Evolutionary conservation across 2,797 vertebrate species (phyloP).

Genomic region (Typhlichthys eigenmanni): DNA sequence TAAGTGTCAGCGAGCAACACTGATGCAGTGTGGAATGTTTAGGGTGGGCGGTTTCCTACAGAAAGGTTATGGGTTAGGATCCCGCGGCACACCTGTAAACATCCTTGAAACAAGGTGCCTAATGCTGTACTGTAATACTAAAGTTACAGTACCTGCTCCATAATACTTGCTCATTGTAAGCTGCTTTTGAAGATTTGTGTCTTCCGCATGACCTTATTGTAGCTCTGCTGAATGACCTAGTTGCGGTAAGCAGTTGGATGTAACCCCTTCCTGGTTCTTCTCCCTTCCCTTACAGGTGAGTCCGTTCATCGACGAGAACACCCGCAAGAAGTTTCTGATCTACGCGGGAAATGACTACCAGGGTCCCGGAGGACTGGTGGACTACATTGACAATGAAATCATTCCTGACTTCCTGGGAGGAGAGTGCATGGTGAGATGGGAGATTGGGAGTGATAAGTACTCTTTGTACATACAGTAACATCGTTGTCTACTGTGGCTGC

Average conservation of each 20-base stretch:
- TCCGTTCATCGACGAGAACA: constrained; percentile 98
- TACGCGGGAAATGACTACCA: constrained; percentile 99
- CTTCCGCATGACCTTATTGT: too few relatives aligned
- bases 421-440: constrained; percentile 89
- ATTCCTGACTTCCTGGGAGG: constrained; percentile 97
- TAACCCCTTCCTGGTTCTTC: not conserved
- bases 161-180: too few relatives aligned
- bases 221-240: not conserved
- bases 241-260: not conserved
- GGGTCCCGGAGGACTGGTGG: constrained; percentile 92
- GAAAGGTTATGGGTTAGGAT: too few relatives aligned
- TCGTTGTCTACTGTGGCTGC: not conserved
- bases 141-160: too few relatives aligned
- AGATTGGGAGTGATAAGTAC: not conserved
- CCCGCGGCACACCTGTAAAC: too few relatives aligned
- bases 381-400: constrained; percentile 97
- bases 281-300: constrained; percentile 83
- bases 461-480: not conserved
- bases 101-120: too few relatives aligned
- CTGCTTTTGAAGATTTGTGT: too few relatives aligned
- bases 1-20: too few relatives aligned
- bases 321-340: constrained; percentile 97
- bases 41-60: too few relatives aligned
- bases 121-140: too few relatives aligned
- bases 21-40: too few relatives aligned